Conservation (phyloP, 2,797 vertebrate species). For the Myripristis jacobus region DNA sequence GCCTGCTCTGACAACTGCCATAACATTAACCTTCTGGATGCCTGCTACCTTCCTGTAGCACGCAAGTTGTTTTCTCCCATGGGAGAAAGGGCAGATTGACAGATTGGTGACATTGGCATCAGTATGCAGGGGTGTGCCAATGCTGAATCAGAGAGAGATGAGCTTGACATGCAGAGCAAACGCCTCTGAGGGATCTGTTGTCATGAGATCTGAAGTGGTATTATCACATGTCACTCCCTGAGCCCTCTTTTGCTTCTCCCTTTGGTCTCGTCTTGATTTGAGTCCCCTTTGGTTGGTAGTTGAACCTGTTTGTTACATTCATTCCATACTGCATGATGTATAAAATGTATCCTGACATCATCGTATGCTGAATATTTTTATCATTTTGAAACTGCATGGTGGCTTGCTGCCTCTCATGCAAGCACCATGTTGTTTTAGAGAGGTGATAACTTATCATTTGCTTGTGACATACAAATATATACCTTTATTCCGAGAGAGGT, state of each 20-base stretch:
- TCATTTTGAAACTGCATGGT: constrained; percentile 75
- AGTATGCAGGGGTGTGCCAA: constrained; percentile 72
- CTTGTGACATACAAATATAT: constrained; percentile 47
- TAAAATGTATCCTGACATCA: constrained; percentile 63
- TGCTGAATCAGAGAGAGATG: constrained; percentile 72
- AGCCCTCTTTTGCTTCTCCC: constrained; percentile 40
- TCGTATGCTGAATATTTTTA: constrained; percentile 63
- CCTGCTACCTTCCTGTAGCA: constrained; percentile 36
- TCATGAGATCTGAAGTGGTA: constrained; percentile 66
- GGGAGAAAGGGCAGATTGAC: constrained; percentile 72
- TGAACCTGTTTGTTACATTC: constrained; percentile 79
- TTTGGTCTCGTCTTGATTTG: constrained; percentile 47
- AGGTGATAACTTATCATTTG: constrained; percentile 53
- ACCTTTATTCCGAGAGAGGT: constrained; percentile 16
- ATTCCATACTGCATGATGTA: constrained; percentile 81
- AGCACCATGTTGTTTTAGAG: constrained; percentile 70
- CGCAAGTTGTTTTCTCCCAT: constrained; percentile 60
- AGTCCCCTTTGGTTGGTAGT: constrained; percentile 71
- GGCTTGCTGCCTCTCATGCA: constrained; percentile 58
- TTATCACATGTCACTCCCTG: constrained; percentile 59
- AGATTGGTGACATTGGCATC: constrained; percentile 78
- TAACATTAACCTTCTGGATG: constrained; percentile 47
- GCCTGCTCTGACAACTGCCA: constrained; percentile 50
- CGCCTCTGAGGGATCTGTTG: constrained; percentile 72
- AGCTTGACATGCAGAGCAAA: constrained; percentile 69